Percentiles rank a stretch among this genome's conserved stretches.
phyloP scores from a whole-genome alignment of 2,888 invertebrate species.

The Corythucha ciliata region DNA sequence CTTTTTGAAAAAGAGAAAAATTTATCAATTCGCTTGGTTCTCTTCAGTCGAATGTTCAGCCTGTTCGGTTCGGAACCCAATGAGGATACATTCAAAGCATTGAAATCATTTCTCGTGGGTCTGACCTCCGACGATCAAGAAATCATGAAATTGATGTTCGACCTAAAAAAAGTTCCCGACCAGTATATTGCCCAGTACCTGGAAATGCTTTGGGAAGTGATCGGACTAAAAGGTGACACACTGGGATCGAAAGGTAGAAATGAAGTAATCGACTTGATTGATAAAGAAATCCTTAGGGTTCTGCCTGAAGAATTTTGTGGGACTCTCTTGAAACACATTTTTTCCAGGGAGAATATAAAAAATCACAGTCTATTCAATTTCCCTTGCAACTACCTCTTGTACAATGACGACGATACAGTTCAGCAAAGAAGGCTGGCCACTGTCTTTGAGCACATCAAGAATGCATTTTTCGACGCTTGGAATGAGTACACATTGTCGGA shows the following conservation, averaged over 20 bases:
- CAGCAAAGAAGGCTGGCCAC: no score
- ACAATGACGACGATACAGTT: no score
- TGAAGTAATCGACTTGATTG: slow-evolving; percentile 16
- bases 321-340: no score
- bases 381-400: no score
- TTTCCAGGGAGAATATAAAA: no score
- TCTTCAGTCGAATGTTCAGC: slow-evolving; percentile 19
- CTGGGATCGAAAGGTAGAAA: slow-evolving; percentile 11
- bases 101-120: slow-evolving; percentile 14
- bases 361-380: no score
- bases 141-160: slow-evolving; percentile 19
- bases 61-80: slow-evolving; percentile 19
- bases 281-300: slow-evolving; percentile 4
- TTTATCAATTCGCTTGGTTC: slow-evolving; percentile 23
- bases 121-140: slow-evolving; percentile 21
- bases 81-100: slow-evolving; percentile 21
- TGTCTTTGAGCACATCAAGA: not conserved
- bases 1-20: slow-evolving; percentile 26
- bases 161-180: slow-evolving; percentile 19
- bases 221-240: slow-evolving; percentile 11
- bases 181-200: slow-evolving; percentile 23
- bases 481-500: not conserved
- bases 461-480: not conserved
- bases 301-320: slow-evolving; percentile 24
- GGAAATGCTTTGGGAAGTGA: slow-evolving; percentile 25